Base-by-base conservation (phyloP, 2,888 invertebrate genomes). In the Rhaphigaster nebulosa region DNA sequence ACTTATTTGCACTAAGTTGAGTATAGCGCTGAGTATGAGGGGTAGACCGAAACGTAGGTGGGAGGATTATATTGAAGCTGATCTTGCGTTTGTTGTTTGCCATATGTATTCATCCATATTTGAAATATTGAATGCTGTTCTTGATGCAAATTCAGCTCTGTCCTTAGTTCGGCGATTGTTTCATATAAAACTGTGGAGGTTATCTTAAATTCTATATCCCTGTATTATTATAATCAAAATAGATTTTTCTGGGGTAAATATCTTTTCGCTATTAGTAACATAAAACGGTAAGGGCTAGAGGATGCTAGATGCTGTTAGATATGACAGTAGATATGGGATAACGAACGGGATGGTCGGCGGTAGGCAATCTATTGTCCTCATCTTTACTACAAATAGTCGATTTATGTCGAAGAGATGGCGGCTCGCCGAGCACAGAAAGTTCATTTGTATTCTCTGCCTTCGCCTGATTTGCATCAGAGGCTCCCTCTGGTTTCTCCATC, bases 401-500 rank as follows among this genome's bases (percentile, higher is more conserved):
- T 84, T 84, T 84, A 84, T 45, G 84, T 84, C 84, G 84, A 84
- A 45, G 45, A 76, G 70, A 76, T 76, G 70, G 70, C 84, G 45
- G 84, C 41, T 41, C 18, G 45, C 45, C 50, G 45, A 6, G 41
- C 45, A 50, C 84, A 84, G 84, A 84, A 84, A 84, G 13, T 84
- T 84, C 84, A 84, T 84, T 84, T 84, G 84, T 84, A 84, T 84
- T 84, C 84, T 3, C n/a, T n/a, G n/a, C 34, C 84, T 84, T 6
- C 8, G 26, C 45, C 84, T 84, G 45, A 84, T 84, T 84, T 84
- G 84, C 84, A 84, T 84, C 45, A 50, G 45, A 84, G 84, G 84
- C 84, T 84, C 84, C 84, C 84, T 84, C 84, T 84, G 45, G 84
- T 84, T 84, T 45, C 84, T 84, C 84, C 84, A 50, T 84, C 84